A percentile compares a stretch with the other conserved stretches of the same genome.
Evolutionary conservation across 2,113 vertebrate genomes (phyloP).

Genomic region (Harpagus bidentatus): DNA sequence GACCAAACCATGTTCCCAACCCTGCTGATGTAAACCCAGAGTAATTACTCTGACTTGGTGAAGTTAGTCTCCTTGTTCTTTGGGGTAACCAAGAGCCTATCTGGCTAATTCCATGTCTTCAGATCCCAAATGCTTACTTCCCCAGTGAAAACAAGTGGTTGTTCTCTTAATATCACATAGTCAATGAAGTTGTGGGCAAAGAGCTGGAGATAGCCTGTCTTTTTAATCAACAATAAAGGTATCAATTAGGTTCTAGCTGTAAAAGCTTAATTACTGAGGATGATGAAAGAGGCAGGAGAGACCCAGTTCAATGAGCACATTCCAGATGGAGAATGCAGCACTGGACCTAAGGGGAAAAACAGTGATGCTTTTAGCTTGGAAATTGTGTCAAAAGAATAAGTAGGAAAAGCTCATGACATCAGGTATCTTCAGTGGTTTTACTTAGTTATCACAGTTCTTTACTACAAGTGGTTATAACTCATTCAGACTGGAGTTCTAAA

Average conservation of each 20-base stretch:
- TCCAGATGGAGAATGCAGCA: conserved; percentile 16
- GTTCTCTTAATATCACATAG: neutral
- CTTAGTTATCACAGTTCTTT: neutral
- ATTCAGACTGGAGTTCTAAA: neutral
- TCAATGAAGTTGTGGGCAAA: neutral
- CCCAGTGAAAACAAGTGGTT: neutral
- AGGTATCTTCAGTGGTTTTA: neutral
- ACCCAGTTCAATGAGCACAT: neutral
- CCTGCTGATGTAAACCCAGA: neutral
- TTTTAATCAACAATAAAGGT: conserved; percentile 36
- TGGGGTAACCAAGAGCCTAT: neutral
- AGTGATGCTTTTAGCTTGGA: neutral
- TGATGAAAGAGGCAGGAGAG: conserved; percentile 32
- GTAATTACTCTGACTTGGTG: neutral
- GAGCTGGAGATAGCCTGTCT: neutral
- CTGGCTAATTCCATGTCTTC: neutral
- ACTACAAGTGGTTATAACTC: neutral
- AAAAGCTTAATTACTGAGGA: conserved; percentile 44
- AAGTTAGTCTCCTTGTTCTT: neutral
- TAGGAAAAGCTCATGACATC: neutral
- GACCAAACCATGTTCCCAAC: neutral
- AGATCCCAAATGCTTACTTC: neutral
- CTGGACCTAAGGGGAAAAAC: neutral
- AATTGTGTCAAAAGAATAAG: neutral
- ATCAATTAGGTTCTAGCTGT: conserved; percentile 44